Evolutionary conservation across 2,113 vertebrate species (phyloP).

Genomic region (Poicephalus gulielmi): DNA sequence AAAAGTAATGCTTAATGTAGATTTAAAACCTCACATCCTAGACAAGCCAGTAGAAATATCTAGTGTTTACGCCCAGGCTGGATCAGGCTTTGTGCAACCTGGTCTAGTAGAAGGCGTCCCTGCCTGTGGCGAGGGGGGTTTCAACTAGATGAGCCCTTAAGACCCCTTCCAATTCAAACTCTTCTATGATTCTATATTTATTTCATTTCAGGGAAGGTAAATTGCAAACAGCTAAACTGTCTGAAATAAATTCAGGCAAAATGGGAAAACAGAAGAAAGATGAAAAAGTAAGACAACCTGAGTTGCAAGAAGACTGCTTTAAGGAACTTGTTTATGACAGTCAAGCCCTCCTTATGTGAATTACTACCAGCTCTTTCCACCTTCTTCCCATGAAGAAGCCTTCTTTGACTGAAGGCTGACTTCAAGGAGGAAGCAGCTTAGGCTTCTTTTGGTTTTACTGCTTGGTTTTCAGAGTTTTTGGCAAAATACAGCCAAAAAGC

Average conservation of each 20-base stretch:
- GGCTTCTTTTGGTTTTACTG: neutral
- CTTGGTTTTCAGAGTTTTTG: neutral
- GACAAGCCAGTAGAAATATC: neutral
- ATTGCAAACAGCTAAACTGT: neutral
- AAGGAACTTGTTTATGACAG: neutral
- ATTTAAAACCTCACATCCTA: neutral
- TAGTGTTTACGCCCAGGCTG: neutral
- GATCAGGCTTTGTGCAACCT: neutral
- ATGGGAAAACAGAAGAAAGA: neutral
- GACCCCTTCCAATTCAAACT: neutral
- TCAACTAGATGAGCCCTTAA: neutral
- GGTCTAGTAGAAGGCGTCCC: neutral
- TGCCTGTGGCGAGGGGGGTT: neutral
- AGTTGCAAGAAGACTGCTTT: neutral
- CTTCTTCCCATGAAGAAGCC: neutral
- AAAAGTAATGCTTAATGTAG: neutral
- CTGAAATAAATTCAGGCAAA: neutral
- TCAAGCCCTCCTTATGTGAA: neutral
- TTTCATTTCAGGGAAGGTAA: neutral
- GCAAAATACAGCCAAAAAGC: neutral
- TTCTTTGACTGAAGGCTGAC: neutral
- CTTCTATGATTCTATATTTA: neutral
- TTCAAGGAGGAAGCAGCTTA: neutral
- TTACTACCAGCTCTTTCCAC: neutral
- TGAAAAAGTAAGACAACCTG: neutral